phyloP scores from a whole-genome alignment of 2,113 vertebrate genomes.

The Aix galericulata region DNA sequence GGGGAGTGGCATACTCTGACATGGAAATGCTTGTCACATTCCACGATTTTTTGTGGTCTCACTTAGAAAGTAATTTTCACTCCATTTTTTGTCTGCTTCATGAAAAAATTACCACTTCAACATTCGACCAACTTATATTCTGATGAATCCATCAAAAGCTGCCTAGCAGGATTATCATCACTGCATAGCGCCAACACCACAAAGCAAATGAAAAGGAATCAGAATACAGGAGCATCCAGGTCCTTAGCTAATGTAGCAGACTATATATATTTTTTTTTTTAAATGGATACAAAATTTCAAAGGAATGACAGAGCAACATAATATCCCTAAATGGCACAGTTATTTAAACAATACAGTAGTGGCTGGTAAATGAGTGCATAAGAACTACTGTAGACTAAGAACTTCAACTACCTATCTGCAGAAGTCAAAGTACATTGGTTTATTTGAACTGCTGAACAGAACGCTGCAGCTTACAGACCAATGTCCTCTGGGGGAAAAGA shows the following conservation, averaged over 20 bases:
- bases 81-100: conserved; percentile 25
- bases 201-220: not conserved
- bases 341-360: not conserved
- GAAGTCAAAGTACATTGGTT: not conserved
- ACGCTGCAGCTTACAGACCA: not conserved
- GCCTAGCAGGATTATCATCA: not conserved
- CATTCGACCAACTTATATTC: conserved; percentile 20
- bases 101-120: conserved; percentile 43
- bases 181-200: not conserved
- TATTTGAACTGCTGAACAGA: conserved; percentile 26
- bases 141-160: not conserved
- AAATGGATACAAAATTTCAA: not conserved
- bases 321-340: not conserved
- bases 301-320: not conserved
- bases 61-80: conserved; percentile 27
- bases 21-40: conserved; percentile 18
- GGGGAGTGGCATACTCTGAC: not conserved
- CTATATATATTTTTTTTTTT: not conserved
- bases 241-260: not conserved
- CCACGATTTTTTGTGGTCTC: not conserved
- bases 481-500: not conserved
- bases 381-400: not conserved
- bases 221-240: not conserved
- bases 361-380: not conserved
- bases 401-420: not conserved